phyloP scores from a whole-genome alignment of 2,113 vertebrate species.

The Coregonus clupeaformis region DNA sequence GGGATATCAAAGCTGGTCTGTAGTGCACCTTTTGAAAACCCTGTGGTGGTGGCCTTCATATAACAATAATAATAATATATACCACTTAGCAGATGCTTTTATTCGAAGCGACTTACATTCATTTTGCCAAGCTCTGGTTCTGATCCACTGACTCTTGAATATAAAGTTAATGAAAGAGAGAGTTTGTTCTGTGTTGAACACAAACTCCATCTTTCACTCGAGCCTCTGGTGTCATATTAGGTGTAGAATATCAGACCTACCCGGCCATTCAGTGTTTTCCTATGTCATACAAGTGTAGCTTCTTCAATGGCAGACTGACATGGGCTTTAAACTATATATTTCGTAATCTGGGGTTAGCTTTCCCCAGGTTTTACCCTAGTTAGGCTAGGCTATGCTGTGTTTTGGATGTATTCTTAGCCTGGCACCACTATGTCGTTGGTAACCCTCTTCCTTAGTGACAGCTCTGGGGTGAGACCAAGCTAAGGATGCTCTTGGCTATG shows the following conservation, averaged over 20 bases:
- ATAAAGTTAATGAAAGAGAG: conserved; percentile 3
- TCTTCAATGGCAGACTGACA: not conserved
- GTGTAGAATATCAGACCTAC: not conserved
- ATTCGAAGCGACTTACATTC: not conserved
- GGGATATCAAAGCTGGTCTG: not conserved
- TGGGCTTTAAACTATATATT: not conserved
- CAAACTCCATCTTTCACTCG: not conserved
- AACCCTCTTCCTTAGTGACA: not conserved
- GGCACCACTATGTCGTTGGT: not conserved
- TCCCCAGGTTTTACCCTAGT: not conserved
- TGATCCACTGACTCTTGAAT: not conserved
- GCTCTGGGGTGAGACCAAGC: not conserved
- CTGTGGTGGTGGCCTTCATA: not conserved
- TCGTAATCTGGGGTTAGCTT: not conserved
- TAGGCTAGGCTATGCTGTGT: not conserved
- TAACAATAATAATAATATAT: too few species aligned
- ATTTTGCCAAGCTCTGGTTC: not conserved
- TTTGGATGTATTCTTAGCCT: not conserved
- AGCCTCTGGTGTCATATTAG: not conserved
- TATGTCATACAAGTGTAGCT: not conserved
- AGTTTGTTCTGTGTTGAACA: not conserved
- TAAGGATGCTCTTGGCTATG: not conserved
- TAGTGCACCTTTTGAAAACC: not conserved
- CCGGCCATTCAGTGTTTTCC: not conserved
- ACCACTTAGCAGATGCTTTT: too few species aligned